These are phyloP conservation scores for Acanthococcus lagerstroemiae DNA, from an alignment of 2,888 invertebrate genomes.

Conservation along the genomic window DNA sequence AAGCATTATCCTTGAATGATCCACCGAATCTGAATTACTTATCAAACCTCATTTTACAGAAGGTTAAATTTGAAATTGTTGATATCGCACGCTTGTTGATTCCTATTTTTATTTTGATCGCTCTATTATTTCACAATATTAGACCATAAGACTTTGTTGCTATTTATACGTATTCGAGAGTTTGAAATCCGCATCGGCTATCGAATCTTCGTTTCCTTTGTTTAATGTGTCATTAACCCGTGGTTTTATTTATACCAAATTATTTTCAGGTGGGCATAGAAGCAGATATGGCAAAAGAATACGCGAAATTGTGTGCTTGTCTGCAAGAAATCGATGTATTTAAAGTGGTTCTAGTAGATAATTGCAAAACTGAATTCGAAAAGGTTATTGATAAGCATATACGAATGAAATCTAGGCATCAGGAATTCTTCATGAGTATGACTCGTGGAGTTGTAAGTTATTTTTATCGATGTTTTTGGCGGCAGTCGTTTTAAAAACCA, in stretches of 20 bases:
- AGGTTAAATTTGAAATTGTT: slow-evolving; percentile 8
- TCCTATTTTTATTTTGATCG: too few relatives aligned
- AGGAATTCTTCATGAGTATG: slow-evolving; percentile 28
- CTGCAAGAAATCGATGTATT: slow-evolving; percentile 26
- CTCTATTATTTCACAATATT: too few relatives aligned
- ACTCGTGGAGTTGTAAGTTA: slow-evolving; percentile 17
- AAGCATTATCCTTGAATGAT: slow-evolving; percentile 24
- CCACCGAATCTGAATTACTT: slow-evolving; percentile 21
- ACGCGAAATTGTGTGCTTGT: slow-evolving; percentile 18
- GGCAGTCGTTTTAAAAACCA: too few relatives aligned
- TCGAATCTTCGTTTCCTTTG: too few relatives aligned
- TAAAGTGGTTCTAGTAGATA: slow-evolving; percentile 20
- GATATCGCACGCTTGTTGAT: too few relatives aligned
- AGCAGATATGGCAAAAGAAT: slow-evolving; percentile 25
- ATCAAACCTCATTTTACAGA: slow-evolving; percentile 20
- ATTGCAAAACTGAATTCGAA: slow-evolving; percentile 24
- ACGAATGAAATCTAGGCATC: slow-evolving; percentile 24
- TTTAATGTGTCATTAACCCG: too few relatives aligned
- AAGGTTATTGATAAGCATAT: slow-evolving; percentile 25
- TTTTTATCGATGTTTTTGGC: too few relatives aligned
- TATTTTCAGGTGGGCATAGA: slow-evolving; percentile 10
- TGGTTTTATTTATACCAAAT: too few relatives aligned
- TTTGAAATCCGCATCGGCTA: too few relatives aligned
- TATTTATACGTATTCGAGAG: too few relatives aligned
- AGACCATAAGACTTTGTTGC: too few relatives aligned